Evolutionary conservation across 2,888 invertebrate genomes (phyloP), one percentile per base, ranked within the genome.

Genomic region (Sicus ferrugineus): DNA sequence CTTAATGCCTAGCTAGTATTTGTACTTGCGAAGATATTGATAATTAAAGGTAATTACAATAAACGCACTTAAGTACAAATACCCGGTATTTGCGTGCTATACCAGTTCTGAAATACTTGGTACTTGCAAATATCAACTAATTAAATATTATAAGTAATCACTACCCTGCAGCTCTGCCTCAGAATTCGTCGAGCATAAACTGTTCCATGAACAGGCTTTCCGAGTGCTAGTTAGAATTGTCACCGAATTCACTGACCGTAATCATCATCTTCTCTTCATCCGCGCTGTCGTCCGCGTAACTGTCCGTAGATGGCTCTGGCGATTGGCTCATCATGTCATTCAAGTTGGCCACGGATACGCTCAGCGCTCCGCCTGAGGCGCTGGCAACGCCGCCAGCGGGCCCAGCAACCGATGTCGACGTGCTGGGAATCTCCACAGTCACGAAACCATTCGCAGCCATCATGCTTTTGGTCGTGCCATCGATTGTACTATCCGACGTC

Each of bases 181-280:
- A 82, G 74, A 83, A 83, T 72, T 84, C 80, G 73, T 83, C 81
- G 75, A 83, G 82, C 74, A 79, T 79, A 72, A 82, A 83, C 84
- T 83, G 83, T 83, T 83, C 83, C 79, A 83, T 83, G 83, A 83
- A 81, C 83, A 83, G 84, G 66, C 81, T 78, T 73, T 83, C 84
- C 79, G 83, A 78, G 81, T 83, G 84, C 80, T 83, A 83, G 84
- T 83, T 83, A 75, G 83, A 83, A 68, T 79, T 84, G 14, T 83
- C 83, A 14, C 79, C 78, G 70, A 78, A 71, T 68, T 82, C 82
- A 71, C 80, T 81, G 14, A 83, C 78, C 23, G 82, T 82, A 75
- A 84, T 83, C 70, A 81, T 81, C 84, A 83, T 83, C 72, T 83
- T 83, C 9, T 82, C 79, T 21, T 83, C 83, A 73, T 83, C 81